Base-by-base conservation (phyloP, 2,888 invertebrate genomes). In the Campaea margaritaria region DNA sequence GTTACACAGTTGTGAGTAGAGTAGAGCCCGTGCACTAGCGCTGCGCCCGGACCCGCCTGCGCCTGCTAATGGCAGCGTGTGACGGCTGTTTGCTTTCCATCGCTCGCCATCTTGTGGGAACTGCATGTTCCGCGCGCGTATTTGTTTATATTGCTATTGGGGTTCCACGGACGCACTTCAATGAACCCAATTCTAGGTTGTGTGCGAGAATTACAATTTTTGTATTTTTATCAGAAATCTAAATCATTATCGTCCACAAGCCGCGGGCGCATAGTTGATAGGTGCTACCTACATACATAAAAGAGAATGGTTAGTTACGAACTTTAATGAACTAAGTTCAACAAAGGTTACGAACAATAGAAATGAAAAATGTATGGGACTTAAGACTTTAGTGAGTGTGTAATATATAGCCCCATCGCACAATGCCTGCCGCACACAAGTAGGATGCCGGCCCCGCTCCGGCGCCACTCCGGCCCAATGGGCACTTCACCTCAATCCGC, bases 51-150 rank as follows among this genome's bases (percentile, higher is more conserved):
- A 43, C 5, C 36, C 36, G 36, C 36, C 36, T n/a, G 11, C 43
- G 16, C 38, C 13, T 1, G 38, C 14, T 11, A 7, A 7, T 5
- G 27, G 36, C 38, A 27, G 11, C 36, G n/a, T 36, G 36, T 36
- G n/a, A 36, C 10, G 36, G 12, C 58, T 47, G 62, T 58, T 53
- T 50, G 56, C 47, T 48, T 38, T 45, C 50, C 57, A 39, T 47
- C 54, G 50, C 58, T 36, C 62, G 62, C 63, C 65, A 52, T 55
- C 48, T 55, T 62, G 58, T 62, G 57, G 62, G 52, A 63, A 59
- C 58, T 42, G 44, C 57, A 43, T 28, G 62, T 54, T 65, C 55
- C 55, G 63, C 57, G 48, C 47, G 46, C 41, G 41, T n/a, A n/a
- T n/a, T 14, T 50, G 65, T 65, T 67, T 60, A 58, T 61, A 49